These are phyloP conservation scores for Clarias gariepinus DNA, from an alignment of 2,113 vertebrate species.

Conservation along the genomic window DNA sequence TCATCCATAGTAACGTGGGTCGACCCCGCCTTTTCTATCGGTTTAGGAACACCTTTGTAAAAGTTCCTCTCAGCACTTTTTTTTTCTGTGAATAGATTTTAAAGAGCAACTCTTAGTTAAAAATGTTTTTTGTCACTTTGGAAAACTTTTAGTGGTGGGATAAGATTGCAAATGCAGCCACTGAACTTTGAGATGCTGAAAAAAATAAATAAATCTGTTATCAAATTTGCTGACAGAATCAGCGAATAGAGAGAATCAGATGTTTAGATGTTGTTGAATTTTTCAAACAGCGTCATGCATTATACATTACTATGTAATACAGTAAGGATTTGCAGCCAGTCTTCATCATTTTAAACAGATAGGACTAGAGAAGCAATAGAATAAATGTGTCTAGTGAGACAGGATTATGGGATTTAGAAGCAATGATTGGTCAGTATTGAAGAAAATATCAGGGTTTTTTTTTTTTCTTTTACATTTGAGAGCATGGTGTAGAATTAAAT, in stretches of 20 bases:
- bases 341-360: background rate
- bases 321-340: constrained; percentile 2
- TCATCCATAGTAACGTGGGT: background rate
- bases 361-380: background rate
- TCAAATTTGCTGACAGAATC: constrained; percentile 25
- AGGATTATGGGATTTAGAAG: background rate
- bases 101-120: background rate
- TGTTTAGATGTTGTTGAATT: constrained; percentile 1
- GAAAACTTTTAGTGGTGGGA: background rate
- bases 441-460: background rate
- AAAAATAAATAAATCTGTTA: background rate
- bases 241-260: constrained; percentile 13
- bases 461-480: background rate
- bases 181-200: background rate
- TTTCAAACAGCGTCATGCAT: constrained; percentile 18
- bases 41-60: background rate
- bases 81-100: background rate
- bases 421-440: constrained; percentile 1
- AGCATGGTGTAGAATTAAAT: background rate
- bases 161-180: background rate
- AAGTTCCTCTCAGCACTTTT: constrained; percentile 4
- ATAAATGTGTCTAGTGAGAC: constrained; percentile 2
- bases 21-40: background rate
- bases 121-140: background rate
- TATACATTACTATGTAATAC: constrained; percentile 19